A percentile compares a stretch with the other conserved stretches of the same genome.
Conservation (phyloP, 2,797 vertebrate species). For the Epinephelus awoara region DNA sequence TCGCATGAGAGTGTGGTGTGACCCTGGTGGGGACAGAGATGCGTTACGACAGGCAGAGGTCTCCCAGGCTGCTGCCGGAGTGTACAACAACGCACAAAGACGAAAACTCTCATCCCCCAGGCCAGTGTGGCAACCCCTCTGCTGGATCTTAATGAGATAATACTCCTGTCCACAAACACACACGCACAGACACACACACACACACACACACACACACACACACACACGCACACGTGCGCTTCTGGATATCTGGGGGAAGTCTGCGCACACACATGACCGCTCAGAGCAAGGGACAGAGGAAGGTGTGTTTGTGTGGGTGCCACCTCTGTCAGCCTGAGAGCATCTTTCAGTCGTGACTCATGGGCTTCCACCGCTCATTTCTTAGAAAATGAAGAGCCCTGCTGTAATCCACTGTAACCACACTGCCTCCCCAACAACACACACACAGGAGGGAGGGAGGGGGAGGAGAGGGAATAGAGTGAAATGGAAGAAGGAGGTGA, state of each 20-base stretch:
- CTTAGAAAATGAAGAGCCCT: slow-evolving; percentile 45
- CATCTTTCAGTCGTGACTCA: slow-evolving; percentile 67
- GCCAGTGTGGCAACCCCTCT: slow-evolving; percentile 37
- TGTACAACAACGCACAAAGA: slow-evolving; percentile 11
- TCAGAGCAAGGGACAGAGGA: background rate
- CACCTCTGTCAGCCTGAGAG: slow-evolving; percentile 36
- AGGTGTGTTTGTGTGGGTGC: slow-evolving; percentile 23
- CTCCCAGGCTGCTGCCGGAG: slow-evolving; percentile 55
- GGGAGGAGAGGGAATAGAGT: background rate
- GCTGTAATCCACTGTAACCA: slow-evolving; percentile 46
- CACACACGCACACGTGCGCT: background rate
- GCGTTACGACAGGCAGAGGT: slow-evolving; percentile 69
- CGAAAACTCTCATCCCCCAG: slow-evolving; percentile 4
- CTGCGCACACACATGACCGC: slow-evolving; percentile 9
- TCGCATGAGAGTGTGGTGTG: slow-evolving; percentile 71
- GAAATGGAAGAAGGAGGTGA: slow-evolving; percentile 12
- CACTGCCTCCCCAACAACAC: slow-evolving; percentile 30
- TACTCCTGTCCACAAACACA: slow-evolving; percentile 19
- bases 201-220: background rate
- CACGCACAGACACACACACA: background rate
- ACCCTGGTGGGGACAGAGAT: slow-evolving; percentile 73
- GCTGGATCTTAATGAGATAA: slow-evolving; percentile 41
- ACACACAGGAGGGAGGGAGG: background rate
- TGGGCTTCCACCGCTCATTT: slow-evolving; percentile 66
- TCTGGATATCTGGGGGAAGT: slow-evolving; percentile 6